Evolutionary conservation across 2,888 invertebrate species (phyloP).

Genomic region (Himalopsyche japonica): DNA sequence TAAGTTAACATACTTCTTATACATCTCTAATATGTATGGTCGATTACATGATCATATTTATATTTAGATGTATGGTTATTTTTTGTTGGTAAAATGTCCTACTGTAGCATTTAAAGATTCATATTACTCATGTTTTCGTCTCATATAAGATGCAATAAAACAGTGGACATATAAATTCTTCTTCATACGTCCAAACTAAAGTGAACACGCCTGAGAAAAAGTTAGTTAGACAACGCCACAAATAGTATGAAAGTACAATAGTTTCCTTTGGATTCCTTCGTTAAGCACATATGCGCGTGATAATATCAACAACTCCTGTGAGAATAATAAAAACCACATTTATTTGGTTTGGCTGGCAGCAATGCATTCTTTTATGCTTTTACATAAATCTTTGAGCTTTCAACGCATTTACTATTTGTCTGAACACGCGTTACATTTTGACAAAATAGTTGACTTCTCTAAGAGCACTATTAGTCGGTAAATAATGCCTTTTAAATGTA

Average conservation of each 20-base stretch:
- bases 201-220: no score
- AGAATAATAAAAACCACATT: constrained; percentile 34
- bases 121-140: no score
- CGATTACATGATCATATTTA: no score
- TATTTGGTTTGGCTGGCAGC: constrained; percentile 23
- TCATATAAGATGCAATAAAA: no score
- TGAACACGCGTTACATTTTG: constrained; percentile 7
- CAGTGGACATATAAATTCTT: no score
- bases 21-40: no score
- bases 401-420: constrained; percentile 9
- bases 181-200: no score
- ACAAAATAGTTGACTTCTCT: constrained; percentile 16
- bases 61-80: no score
- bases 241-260: background rate
- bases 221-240: no score
- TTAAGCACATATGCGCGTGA: constrained; percentile 19
- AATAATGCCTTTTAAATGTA: background rate
- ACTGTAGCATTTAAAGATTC: no score
- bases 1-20: no score
- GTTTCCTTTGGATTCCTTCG: constrained; percentile 19
- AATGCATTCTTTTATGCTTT: constrained; percentile 31
- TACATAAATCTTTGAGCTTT: constrained; percentile 24
- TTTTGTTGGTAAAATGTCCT: no score
- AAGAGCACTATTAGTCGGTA: constrained; percentile 3
- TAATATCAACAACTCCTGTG: constrained; percentile 28